These are phyloP conservation scores for Cricetomys ansorgei DNA, from an alignment of 2,113 vertebrate genomes.

Conservation along the genomic window DNA sequence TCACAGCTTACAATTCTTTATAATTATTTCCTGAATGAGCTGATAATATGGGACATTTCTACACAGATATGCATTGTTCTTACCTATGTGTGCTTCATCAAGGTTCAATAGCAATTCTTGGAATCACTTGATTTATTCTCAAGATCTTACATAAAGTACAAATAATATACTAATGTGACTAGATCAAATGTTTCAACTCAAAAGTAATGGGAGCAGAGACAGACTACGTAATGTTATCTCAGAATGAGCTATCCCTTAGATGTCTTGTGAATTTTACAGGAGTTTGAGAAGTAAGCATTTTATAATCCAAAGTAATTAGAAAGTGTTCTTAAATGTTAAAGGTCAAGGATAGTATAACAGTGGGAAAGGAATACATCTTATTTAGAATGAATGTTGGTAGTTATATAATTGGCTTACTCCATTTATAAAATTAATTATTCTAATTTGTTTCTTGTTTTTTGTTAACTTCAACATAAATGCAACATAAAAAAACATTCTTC, in stretches of 20 bases:
- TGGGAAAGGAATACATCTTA: not conserved
- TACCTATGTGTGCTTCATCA: not conserved
- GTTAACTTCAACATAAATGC: not conserved
- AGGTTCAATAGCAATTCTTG: constrained; percentile 14
- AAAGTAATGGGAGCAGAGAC: not conserved
- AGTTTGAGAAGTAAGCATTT: constrained; percentile 31
- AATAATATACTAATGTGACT: not conserved
- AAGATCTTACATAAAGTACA: constrained; percentile 17
- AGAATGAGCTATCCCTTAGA: not conserved
- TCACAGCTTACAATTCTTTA: not conserved
- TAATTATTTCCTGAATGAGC: not conserved
- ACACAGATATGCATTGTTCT: constrained; percentile 9
- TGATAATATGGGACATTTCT: not conserved
- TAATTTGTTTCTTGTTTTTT: not conserved
- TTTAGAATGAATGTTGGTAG: not conserved
- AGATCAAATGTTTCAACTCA: not conserved
- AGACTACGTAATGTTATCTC: not conserved
- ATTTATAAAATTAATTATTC: constrained; percentile 10
- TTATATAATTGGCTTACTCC: constrained; percentile 34
- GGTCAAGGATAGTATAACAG: not conserved
- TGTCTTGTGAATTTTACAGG: not conserved
- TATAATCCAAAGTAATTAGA: not conserved
- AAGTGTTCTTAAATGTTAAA: constrained; percentile 41
- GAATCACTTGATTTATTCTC: not conserved
- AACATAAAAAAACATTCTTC: not conserved